phyloP scores from a whole-genome alignment of 2,113 vertebrate species.

The Forbesichthys agassizii region DNA sequence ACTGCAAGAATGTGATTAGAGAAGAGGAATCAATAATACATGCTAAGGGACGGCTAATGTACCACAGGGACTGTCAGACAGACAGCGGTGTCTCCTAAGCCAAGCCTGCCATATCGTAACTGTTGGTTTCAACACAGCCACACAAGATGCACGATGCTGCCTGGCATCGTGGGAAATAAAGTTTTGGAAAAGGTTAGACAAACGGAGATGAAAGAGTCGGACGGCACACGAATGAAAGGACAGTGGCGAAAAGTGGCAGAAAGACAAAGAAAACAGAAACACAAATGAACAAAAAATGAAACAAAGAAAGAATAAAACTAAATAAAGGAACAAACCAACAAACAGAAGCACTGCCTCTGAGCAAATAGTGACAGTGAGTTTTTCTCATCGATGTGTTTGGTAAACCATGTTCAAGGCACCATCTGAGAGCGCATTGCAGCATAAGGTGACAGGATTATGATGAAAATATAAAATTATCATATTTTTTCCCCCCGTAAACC shows the following conservation, averaged over 20 bases:
- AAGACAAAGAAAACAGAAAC: not conserved
- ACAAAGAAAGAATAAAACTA: not conserved
- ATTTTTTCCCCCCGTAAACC: slow-evolving; percentile 19
- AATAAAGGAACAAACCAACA: not conserved
- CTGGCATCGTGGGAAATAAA: slow-evolving; percentile 67
- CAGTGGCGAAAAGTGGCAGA: not conserved
- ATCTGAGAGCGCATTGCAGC: not conserved
- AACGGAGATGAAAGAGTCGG: slow-evolving; percentile 34
- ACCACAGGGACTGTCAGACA: slow-evolving; percentile 65
- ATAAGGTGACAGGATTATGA: not conserved
- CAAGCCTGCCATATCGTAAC: slow-evolving; percentile 49
- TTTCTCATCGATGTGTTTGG: not conserved
- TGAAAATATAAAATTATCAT: slow-evolving; percentile 24
- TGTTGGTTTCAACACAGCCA: slow-evolving; percentile 40
- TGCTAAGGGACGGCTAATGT: slow-evolving; percentile 71
- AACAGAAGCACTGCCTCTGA: not conserved
- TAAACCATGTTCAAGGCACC: not conserved
- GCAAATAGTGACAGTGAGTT: slow-evolving; percentile 21
- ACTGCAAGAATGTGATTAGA: slow-evolving; percentile 66
- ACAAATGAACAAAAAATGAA: not conserved
- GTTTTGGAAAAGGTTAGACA: slow-evolving; percentile 43
- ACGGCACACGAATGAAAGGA: slow-evolving; percentile 19
- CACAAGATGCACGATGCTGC: slow-evolving; percentile 22
- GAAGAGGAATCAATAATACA: slow-evolving; percentile 72
- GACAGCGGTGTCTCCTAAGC: slow-evolving; percentile 51